phyloP scores from a whole-genome alignment of 2,888 invertebrate genomes.

The Ormyrus labotus region DNA sequence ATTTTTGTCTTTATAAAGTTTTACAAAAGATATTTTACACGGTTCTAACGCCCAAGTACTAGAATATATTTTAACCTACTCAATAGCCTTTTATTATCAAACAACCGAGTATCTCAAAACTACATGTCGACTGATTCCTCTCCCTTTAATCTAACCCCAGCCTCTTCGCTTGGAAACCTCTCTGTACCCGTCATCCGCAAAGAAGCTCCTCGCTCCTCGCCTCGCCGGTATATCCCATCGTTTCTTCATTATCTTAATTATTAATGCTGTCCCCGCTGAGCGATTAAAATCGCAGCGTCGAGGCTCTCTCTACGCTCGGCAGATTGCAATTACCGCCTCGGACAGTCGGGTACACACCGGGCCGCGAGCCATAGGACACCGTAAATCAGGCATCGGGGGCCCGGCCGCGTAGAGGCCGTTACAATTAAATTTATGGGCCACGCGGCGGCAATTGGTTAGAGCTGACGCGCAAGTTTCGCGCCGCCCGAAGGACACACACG shows the following conservation, averaged over 20 bases:
- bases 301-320: background rate
- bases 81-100: too few species aligned
- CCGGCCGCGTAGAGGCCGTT: slow-evolving; percentile 60
- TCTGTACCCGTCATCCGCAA: too few species aligned
- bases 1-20: too few species aligned
- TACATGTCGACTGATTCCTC: too few species aligned
- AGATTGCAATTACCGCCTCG: slow-evolving; percentile 40
- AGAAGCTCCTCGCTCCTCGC: too few species aligned
- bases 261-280: slow-evolving; percentile 33
- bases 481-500: slow-evolving; percentile 11
- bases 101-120: too few species aligned
- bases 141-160: too few species aligned
- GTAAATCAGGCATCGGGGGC: slow-evolving; percentile 51
- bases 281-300: slow-evolving; percentile 45
- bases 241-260: slow-evolving; percentile 44
- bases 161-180: too few species aligned
- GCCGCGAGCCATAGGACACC: slow-evolving; percentile 48
- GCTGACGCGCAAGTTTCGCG: background rate
- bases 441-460: slow-evolving; percentile 59
- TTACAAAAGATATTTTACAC: too few species aligned
- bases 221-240: background rate
- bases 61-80: too few species aligned
- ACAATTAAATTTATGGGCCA: slow-evolving; percentile 71
- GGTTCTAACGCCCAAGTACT: too few species aligned
- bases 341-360: too few species aligned